Evolutionary conservation across 2,113 vertebrate species (phyloP).

Genomic region (Rousettus leschenaultii): DNA sequence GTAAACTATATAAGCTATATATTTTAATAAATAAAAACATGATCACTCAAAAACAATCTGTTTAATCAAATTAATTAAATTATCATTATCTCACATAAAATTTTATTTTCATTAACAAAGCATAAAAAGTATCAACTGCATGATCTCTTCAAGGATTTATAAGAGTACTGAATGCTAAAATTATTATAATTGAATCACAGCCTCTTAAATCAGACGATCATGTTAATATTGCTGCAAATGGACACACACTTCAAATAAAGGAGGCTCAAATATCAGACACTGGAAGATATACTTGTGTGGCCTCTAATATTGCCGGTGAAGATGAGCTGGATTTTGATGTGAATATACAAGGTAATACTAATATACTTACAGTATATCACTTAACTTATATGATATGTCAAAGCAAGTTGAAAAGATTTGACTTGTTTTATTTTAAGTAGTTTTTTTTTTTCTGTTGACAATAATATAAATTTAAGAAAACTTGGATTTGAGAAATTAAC

Average conservation of each 20-base stretch:
- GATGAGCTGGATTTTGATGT: conserved; percentile 99
- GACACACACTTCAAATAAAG: conserved; percentile 89
- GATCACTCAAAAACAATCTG: background rate
- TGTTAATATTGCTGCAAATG: conserved; percentile 84
- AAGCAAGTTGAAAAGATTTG: background rate
- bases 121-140: background rate
- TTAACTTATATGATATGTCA: background rate
- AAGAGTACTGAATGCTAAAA: background rate
- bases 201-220: conserved; percentile 85
- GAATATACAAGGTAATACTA: conserved; percentile 95
- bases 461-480: background rate
- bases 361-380: background rate
- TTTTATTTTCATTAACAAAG: background rate
- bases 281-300: conserved; percentile 94
- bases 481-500: background rate
- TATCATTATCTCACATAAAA: background rate
- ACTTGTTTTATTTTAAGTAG: background rate
- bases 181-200: conserved; percentile 79
- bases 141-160: background rate
- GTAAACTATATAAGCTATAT: background rate
- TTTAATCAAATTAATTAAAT: background rate
- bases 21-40: background rate
- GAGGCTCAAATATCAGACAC: conserved; percentile 93
- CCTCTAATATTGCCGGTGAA: conserved; percentile 95
- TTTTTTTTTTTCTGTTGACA: background rate